Base-by-base conservation (phyloP, 1,140 invertebrate species). In the Nylanderia fulva region DNA sequence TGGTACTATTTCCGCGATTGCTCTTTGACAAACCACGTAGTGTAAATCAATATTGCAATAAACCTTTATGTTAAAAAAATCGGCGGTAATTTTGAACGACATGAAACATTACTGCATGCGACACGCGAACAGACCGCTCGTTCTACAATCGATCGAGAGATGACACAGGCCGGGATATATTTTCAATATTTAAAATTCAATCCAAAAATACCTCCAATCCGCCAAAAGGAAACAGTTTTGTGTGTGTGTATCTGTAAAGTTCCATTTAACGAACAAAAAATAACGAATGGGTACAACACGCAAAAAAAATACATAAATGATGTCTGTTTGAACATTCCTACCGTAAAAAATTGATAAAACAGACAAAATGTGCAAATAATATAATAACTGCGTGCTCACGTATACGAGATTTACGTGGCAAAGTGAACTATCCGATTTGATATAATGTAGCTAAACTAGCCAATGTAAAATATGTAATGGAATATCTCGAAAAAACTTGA, bases 161-260 rank as follows among this genome's bases (percentile, higher is more conserved):
- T 21, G 24, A 52, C 42, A 64, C n/a, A 9, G 7, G 8, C n/a
- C 42, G n/a, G 4, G 24, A 77, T 48, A 13, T 21, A n/a, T 71
- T 33, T 77, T 64, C 39, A 77, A 77, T 77, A 77, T 52, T 36
- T 77, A 52, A 66, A 66, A 77, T 64, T 77, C n/a, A 48, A 77
- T 77, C 3, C n/a, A 48, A 77, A 52, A 45, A n/a, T 33, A 75
- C 45, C 29, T 33, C 18, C 18, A 29, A 33, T 61, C 9, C 6
- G 7, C 54, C n/a, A n/a, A 52, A 77, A 27, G 24, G 13, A 75
- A 77, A 66, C 36, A 21, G 8, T 0, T 33, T 52, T 39, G 42
- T n/a, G 13, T 48, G 29, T 15, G 8, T 66, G 36, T 77, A 8
- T n/a, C n/a, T 64, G 2, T 33, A 11, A 29, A 76, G 3, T 75